Conservation (phyloP, 1,140 invertebrate species). For the Palaemon carinicauda region DNA sequence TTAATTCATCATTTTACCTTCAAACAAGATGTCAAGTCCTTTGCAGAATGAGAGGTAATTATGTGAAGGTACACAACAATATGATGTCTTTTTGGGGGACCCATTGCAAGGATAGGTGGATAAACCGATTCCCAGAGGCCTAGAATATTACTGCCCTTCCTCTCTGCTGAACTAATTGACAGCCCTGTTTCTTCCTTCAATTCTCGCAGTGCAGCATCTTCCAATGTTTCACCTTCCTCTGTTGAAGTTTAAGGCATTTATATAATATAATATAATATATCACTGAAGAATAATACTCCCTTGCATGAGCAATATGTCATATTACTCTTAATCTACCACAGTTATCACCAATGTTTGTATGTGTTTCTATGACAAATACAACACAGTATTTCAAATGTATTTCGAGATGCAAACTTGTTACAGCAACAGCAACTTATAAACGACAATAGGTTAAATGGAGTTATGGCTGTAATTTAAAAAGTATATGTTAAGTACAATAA, state of each 20-base stretch:
- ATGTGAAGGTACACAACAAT: constrained; percentile 43
- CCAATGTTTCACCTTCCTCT: constrained; percentile 39
- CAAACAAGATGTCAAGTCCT: constrained; percentile 6
- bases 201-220: constrained; percentile 26
- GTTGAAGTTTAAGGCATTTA: not conserved
- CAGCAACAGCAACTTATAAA: too few relatives aligned
- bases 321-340: too few relatives aligned
- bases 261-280: too few relatives aligned
- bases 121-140: constrained; percentile 44
- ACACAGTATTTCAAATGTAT: too few relatives aligned
- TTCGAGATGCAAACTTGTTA: too few relatives aligned
- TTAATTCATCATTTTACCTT: constrained; percentile 6
- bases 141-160: constrained; percentile 10
- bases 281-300: not conserved
- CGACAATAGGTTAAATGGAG: too few relatives aligned
- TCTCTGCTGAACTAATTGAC: not conserved
- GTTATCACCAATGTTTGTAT: too few relatives aligned
- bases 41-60: not conserved
- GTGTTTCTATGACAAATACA: too few relatives aligned
- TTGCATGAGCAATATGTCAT: too few relatives aligned
- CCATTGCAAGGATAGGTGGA: constrained; percentile 29
- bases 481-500: too few relatives aligned
- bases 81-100: constrained; percentile 35
- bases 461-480: too few relatives aligned
- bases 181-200: constrained; percentile 35